Evolutionary conservation across 2,888 invertebrate species (phyloP).

Genomic region (Coleophora flavipennella): DNA sequence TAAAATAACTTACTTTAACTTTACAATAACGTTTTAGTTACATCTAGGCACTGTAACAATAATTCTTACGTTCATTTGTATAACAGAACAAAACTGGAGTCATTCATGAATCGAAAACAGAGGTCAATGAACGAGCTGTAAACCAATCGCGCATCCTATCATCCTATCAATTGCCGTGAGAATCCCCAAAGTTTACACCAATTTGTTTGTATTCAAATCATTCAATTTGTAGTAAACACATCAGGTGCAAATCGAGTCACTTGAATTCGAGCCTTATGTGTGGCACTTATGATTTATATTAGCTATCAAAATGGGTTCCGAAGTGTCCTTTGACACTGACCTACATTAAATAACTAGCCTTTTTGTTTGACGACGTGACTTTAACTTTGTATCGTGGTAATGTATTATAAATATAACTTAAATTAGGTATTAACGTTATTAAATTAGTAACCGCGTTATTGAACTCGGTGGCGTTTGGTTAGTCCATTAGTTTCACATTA

Average conservation of each 20-base stretch:
- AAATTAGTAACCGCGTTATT: too few relatives aligned
- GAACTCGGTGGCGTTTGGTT: too few relatives aligned
- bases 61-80: too few relatives aligned
- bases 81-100: neutral
- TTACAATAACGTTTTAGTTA: too few relatives aligned
- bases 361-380: constrained; percentile 22
- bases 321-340: constrained; percentile 60
- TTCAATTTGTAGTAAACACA: constrained; percentile 22
- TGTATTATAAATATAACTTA: neutral
- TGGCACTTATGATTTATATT: constrained; percentile 40
- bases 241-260: constrained; percentile 1
- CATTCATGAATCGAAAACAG: constrained; percentile 5
- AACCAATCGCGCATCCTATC: constrained; percentile 14
- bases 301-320: constrained; percentile 36
- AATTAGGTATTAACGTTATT: too few relatives aligned
- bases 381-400: too few relatives aligned
- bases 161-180: neutral
- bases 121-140: constrained; percentile 21
- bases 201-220: constrained; percentile 20
- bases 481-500: too few relatives aligned
- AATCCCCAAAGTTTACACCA: constrained; percentile 19
- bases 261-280: constrained; percentile 37
- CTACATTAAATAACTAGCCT: constrained; percentile 47
- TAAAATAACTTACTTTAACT: too few relatives aligned
- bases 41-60: too few relatives aligned